Evolutionary conservation across 2,113 vertebrate species (phyloP).

Genomic region (Xiphias gladius): DNA sequence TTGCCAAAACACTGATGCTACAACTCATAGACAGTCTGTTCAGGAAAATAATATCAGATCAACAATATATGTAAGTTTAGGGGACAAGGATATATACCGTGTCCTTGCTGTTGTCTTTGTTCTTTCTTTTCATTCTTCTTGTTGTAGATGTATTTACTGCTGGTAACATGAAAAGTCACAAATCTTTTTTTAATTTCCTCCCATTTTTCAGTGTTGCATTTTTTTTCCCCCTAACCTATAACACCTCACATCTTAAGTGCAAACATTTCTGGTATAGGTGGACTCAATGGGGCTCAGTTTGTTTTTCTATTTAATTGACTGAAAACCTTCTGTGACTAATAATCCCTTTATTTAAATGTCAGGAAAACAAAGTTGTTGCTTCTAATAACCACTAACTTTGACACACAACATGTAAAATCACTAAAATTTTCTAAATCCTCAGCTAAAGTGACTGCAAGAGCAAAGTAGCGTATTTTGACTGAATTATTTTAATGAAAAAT

Average conservation of each 20-base stretch:
- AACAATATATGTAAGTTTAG: neutral
- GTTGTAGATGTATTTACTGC: neutral
- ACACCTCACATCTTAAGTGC: neutral
- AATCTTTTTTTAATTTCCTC: neutral
- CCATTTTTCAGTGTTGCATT: neutral
- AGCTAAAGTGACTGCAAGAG: neutral
- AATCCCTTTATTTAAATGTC: constrained; percentile 32
- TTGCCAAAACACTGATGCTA: constrained; percentile 10
- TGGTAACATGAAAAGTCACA: neutral
- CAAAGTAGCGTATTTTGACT: neutral
- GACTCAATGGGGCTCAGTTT: neutral
- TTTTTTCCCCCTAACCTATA: neutral
- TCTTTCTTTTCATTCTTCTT: neutral
- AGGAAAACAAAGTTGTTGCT: neutral
- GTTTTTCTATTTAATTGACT: constrained; percentile 31
- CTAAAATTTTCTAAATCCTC: neutral
- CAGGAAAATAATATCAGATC: neutral
- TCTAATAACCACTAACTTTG: neutral
- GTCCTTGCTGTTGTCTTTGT: neutral
- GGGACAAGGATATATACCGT: neutral
- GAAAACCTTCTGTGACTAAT: constrained; percentile 24
- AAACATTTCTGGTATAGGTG: neutral
- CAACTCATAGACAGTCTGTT: neutral
- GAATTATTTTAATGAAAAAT: neutral
- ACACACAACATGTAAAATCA: neutral